Evolutionary conservation across 2,113 vertebrate species (phyloP), one percentile per base, ranked within the genome.

Genomic region (Chitala chitala): DNA sequence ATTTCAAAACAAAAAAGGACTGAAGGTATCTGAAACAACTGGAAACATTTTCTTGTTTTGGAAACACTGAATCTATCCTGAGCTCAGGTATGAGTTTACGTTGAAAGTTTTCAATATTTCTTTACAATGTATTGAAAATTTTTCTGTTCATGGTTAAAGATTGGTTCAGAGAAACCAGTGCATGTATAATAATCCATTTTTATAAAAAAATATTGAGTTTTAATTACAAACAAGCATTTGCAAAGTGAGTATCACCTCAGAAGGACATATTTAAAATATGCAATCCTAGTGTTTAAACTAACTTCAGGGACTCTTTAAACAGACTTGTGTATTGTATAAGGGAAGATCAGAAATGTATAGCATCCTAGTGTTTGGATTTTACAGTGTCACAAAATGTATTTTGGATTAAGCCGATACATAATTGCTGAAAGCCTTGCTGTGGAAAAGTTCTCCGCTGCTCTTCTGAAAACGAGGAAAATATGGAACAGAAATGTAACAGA

Each of bases 1-100:
- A 22, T 81, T 72, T 79, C 50, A 82, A 54, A 74, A 72, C 55
- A 64, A 75, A 85, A 73, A 78, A 61, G 53, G 17, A 42, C 8
- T 55, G 71, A 78, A 71, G 6, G 56, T 59, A 40, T 38, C 74
- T 64, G 50, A 64, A 10, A 68, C 20, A 48, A 53, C 36, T 31
- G 72, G 33, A 29, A 59, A 59, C 77, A 69, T 56, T 15, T 66
- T 26, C 78, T 76, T 59, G 59, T 73, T 56, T 58, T 73, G 29
- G 5, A 42, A 42, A 40, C 29, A 64, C n/a, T n/a, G 76, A 24
- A 76, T 75, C 55, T 33, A 72, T 56, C 76, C 76, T 78, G 44
- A 72, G 71, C 76, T 75, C 76, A 82, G 85, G 86, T 88, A 86
- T 71, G 88, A 85, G 77, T 31, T 15, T 20, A 53, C 46, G 26